Conservation (phyloP, 2,113 vertebrate genomes). For the Salvelinus sp. region DNA sequence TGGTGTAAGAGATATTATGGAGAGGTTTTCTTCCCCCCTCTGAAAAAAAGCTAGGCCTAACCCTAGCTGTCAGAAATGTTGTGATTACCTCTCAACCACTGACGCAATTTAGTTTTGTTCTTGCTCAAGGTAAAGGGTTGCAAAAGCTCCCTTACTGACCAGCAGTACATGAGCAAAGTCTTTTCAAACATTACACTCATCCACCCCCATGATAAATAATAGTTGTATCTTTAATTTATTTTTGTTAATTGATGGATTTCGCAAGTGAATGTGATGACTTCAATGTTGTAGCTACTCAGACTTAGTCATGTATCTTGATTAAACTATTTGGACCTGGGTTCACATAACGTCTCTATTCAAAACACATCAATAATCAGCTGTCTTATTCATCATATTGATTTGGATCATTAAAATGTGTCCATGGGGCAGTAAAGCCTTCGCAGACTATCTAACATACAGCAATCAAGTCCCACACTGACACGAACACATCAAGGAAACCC, state of each 20-base stretch:
- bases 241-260: neutral
- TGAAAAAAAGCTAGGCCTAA: too few species aligned
- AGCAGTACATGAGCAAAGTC: neutral
- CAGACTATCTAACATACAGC: too few species aligned
- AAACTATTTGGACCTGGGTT: neutral
- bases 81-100: neutral
- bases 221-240: neutral
- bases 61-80: neutral
- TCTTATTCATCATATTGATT: too few species aligned
- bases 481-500: too few species aligned
- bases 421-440: too few species aligned
- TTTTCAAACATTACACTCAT: neutral
- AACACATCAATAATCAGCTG: conserved; percentile 1
- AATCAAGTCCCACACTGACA: too few species aligned
- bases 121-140: neutral
- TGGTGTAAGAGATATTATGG: neutral
- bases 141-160: neutral
- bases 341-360: neutral
- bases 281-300: neutral
- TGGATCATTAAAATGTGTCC: too few species aligned
- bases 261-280: neutral
- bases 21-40: neutral
- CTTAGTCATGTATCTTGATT: neutral
- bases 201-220: too few species aligned
- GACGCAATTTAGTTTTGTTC: neutral